Base-by-base conservation (phyloP, 1,140 invertebrate genomes). In the Hylaeus anthracinus region DNA sequence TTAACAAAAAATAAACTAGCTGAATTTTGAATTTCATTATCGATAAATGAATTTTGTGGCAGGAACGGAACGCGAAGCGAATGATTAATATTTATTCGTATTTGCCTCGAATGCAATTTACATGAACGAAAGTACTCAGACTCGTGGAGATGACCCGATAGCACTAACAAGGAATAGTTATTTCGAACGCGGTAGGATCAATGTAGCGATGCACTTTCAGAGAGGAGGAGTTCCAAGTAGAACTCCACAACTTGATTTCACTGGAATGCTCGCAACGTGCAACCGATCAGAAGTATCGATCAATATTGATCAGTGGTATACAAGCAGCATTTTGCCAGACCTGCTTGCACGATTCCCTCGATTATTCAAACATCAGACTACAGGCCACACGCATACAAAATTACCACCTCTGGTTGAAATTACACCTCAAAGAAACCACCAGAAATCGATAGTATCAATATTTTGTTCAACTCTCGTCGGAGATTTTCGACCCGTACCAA, bases 201-300 rank as follows among this genome's bases (percentile, higher is more conserved):
- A 37, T 48, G 15, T 43, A 45, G 41, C 26, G 39, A 10, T 43
- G 37, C n/a, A 74, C 26, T 65, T 45, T 9, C 3, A 3, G 48
- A 56, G 41, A 65, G 56, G n/a, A 66, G 41, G 26, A 65, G 14
- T 41, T 26, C 1, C 5, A 8, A 43, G 63, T 10, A 37, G 61
- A 55, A 12, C 14, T 55, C 37, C 5, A n/a, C 61, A 41, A 65
- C 9, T 45, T 15, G 45, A 41, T 65, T 74, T 48, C 15, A 26
- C 15, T 43, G 45, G 39, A 65, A 64, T 63, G 12, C 60, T 12
- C 10, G 58, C 45, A 74, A 74, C 61, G 37, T 14, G 37, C 48
- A 74, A 74, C 72, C 43, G 55, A 41, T 48, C 37, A 51, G 66
- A 75, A 75, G 61, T 66, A 66, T 75, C 72, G 72, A 75, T 75